Conservation (phyloP, 2,797 vertebrate species). For the Diplodus puntazzo region DNA sequence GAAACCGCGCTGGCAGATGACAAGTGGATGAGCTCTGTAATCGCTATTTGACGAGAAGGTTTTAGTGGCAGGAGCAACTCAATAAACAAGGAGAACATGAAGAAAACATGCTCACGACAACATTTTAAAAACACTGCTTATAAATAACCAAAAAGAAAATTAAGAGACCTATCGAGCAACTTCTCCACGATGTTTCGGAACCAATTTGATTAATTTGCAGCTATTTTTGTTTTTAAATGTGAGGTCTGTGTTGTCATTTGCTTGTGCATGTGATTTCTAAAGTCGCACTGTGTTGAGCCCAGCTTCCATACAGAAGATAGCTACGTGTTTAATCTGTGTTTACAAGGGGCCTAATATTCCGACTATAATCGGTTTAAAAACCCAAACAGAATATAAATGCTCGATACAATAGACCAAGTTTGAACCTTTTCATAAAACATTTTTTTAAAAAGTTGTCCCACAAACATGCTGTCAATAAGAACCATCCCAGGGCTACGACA, state of each 20-base stretch:
- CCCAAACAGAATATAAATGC: no score
- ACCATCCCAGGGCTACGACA: background rate
- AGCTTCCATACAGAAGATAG: background rate
- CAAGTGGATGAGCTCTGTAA: background rate
- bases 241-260: background rate
- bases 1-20: background rate
- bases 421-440: no score
- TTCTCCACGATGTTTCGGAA: background rate
- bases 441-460: no score
- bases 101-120: background rate
- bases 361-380: no score
- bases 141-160: background rate
- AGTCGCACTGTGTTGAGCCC: background rate
- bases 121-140: background rate
- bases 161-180: background rate
- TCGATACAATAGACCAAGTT: no score
- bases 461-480: no score
- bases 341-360: no score
- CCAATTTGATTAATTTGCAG: background rate
- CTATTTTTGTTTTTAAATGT: conserved; percentile 12
- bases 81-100: background rate
- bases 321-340: no score
- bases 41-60: conserved; percentile 5
- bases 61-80: background rate
- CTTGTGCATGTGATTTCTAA: background rate